Base-by-base conservation (phyloP, 2,113 vertebrate species). In the Plectropomus leopardus region DNA sequence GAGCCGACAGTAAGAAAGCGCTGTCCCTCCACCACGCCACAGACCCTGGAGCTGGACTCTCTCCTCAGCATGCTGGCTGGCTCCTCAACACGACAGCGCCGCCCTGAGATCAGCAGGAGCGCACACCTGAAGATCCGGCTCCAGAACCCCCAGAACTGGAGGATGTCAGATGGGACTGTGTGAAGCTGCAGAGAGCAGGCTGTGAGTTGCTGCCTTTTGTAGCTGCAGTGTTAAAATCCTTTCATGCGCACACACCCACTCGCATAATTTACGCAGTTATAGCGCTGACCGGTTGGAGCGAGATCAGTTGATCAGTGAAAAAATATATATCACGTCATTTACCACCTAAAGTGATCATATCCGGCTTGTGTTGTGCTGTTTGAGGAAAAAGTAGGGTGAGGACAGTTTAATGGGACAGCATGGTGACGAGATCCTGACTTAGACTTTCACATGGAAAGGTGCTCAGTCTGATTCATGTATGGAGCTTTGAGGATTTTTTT, bases 41-140 rank as follows among this genome's bases (percentile, higher is more conserved):
- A 86, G 72, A 80, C 78, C 10, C 54, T 80, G 66, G 79, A 88
- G 76, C 80, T 85, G 19, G 78, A 84, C 24, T 83, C 82, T 26
- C 53, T 89, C 36, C 71, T 86, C 45, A 65, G 79, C 60, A 60
- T 17, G 34, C 81, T 84, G 36, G 36, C 36, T 40, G 11, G 4
- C 15, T 15, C 36, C 72, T 71, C 90, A 83, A 87, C 51, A 48
- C 67, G 67, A 89, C 91, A 94, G 93, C 94, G 94, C 94, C 94
- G 81, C 92, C 93, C 94, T 81, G 91, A 95, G 94, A 90, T 83
- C 73, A 83, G 69, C 57, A 32, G 42, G 30, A 66, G 26, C 40
- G 9, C 96, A 82, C 96, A 96, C 94, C 94, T 97, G 86, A 97
- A 96, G 95, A 97, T 96, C 92, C 96, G 96, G 95, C 96, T 97